These are phyloP conservation scores for Clarias macrocephalus DNA, from an alignment of 2,113 vertebrate species.

Conservation along the genomic window DNA sequence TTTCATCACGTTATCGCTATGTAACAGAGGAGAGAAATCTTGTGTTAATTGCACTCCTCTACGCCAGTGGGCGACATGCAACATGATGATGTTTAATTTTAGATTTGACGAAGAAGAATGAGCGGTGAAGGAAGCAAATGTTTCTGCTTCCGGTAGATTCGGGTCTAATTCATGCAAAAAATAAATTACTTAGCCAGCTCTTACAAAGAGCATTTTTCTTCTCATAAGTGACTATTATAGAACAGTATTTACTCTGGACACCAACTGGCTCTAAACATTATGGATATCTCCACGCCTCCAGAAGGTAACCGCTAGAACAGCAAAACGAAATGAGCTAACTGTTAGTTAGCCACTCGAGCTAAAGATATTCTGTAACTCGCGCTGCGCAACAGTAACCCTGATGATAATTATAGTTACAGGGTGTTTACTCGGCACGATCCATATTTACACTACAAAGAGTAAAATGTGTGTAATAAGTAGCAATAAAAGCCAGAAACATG, in stretches of 20 bases:
- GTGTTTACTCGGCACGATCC: background rate
- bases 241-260: background rate
- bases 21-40: background rate
- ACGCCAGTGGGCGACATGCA: slow-evolving; percentile 2
- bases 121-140: slow-evolving; percentile 12
- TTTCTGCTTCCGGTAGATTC: slow-evolving; percentile 38
- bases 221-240: background rate
- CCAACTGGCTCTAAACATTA: slow-evolving; percentile 39
- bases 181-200: background rate
- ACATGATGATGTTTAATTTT: background rate
- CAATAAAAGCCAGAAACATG: background rate
- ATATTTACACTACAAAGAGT: background rate
- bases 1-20: background rate
- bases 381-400: background rate
- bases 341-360: slow-evolving; percentile 13
- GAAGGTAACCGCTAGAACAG: slow-evolving; percentile 63
- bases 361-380: background rate
- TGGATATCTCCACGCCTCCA: slow-evolving; percentile 70
- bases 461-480: background rate
- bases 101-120: background rate
- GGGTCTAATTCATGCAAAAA: slow-evolving; percentile 7
- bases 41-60: background rate
- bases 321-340: slow-evolving; percentile 13
- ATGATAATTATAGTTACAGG: background rate
- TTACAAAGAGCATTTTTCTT: background rate